These are phyloP conservation scores for Alviniconcha strummeri DNA, from an alignment of 2,888 invertebrate species.

Conservation along the genomic window DNA sequence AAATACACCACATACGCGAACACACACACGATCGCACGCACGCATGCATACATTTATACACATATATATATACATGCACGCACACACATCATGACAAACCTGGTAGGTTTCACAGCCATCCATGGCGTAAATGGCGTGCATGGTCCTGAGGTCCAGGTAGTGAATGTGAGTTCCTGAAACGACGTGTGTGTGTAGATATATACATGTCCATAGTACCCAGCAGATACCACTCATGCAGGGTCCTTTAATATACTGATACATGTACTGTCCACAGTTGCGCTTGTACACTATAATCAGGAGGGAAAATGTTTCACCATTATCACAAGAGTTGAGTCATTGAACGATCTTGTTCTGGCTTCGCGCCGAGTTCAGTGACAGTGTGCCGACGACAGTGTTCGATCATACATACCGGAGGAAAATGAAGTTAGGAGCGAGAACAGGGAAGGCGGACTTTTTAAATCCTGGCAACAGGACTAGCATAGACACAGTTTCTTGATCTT, in stretches of 20 bases:
- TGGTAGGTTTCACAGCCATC: conserved; percentile 10
- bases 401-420: no score
- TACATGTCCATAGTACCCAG: not conserved
- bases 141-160: conserved; percentile 1
- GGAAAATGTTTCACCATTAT: no score
- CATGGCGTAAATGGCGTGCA: not conserved
- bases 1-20: not conserved
- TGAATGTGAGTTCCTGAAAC: conserved; percentile 5
- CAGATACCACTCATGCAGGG: no score
- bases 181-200: not conserved
- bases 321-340: no score
- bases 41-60: not conserved
- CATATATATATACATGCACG: not conserved
- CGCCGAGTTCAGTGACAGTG: no score
- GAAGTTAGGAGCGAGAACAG: no score
- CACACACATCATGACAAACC: conserved; percentile 1
- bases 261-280: not conserved
- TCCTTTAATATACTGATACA: not conserved
- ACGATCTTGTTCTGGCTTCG: no score
- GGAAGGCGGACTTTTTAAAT: no score
- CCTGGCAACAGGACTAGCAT: no score
- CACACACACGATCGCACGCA: not conserved
- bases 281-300: no score
- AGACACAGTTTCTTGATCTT: no score
- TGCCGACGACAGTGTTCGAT: no score